Evolutionary conservation across 2,113 vertebrate genomes (phyloP).

Genomic region (Hydrolagus affinis): DNA sequence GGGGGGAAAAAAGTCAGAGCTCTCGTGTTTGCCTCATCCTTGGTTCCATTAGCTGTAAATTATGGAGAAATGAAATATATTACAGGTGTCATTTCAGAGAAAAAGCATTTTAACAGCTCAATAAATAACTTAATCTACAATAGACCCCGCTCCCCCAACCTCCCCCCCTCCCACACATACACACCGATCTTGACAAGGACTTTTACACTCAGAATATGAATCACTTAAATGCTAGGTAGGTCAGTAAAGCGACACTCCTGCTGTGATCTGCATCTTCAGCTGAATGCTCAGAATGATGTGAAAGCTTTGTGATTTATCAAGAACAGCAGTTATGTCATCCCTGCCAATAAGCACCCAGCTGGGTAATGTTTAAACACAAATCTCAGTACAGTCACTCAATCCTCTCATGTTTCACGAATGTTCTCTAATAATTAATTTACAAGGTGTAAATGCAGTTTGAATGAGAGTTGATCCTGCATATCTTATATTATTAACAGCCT

Average conservation of each 20-base stretch:
- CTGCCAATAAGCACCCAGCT: background rate
- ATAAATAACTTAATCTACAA: too few species aligned
- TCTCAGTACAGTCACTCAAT: background rate
- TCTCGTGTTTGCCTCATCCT: too few species aligned
- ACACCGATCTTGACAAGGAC: background rate
- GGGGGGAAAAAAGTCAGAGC: too few species aligned
- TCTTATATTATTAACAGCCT: too few species aligned
- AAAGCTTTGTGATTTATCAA: background rate
- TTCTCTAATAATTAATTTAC: background rate
- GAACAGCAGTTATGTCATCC: background rate
- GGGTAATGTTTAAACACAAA: background rate
- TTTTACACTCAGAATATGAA: background rate
- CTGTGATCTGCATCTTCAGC: background rate
- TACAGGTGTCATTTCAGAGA: too few species aligned
- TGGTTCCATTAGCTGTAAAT: too few species aligned
- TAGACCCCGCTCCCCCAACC: background rate
- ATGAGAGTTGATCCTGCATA: background rate
- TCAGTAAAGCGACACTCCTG: background rate
- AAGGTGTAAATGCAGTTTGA: background rate
- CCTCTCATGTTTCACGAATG: background rate
- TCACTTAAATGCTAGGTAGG: background rate
- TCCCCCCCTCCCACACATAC: background rate
- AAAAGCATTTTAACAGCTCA: too few species aligned
- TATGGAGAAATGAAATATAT: too few species aligned
- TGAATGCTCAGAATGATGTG: background rate